A percentile compares a stretch with the other conserved stretches of the same genome.
phyloP scores from a whole-genome alignment of 2,888 invertebrate species.

The Vesta saturnalis region DNA sequence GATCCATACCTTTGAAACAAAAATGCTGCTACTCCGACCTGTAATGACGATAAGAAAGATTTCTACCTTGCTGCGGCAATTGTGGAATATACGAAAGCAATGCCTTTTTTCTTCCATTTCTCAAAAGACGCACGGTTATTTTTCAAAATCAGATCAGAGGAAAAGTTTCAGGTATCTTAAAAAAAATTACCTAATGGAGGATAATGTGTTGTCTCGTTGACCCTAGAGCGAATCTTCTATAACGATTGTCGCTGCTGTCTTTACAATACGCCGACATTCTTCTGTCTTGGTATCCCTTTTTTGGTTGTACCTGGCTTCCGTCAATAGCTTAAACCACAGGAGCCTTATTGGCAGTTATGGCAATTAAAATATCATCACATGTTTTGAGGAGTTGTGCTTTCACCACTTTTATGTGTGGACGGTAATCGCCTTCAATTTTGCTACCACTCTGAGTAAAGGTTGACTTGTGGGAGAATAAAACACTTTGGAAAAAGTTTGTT shows the following conservation, averaged over 20 bases:
- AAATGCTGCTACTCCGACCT: not conserved
- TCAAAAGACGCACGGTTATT: not conserved
- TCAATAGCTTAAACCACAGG: not conserved
- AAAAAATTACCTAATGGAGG: not conserved
- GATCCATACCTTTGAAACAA: too few species aligned
- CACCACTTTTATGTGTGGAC: too few species aligned
- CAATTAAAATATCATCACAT: too few species aligned
- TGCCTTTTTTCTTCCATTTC: not conserved
- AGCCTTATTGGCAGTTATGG: not conserved
- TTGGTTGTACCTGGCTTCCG: too few species aligned
- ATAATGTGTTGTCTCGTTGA: not conserved
- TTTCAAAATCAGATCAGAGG: not conserved
- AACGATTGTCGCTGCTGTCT: not conserved
- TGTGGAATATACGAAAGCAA: not conserved
- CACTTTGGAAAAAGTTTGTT: too few species aligned
- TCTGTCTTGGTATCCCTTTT: not conserved
- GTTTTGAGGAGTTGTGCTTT: not conserved
- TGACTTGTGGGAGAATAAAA: too few species aligned
- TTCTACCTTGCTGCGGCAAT: not conserved
- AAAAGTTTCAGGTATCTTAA: not conserved
- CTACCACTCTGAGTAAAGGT: too few species aligned
- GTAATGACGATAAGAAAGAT: not conserved
- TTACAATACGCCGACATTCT: not conserved
- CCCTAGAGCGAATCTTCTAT: not conserved
- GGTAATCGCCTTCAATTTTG: too few species aligned